A percentile compares a stretch with the other conserved stretches of the same genome.
Evolutionary conservation across 2,888 invertebrate species (phyloP).

Genomic region (Synanthedon myopaeformis): DNA sequence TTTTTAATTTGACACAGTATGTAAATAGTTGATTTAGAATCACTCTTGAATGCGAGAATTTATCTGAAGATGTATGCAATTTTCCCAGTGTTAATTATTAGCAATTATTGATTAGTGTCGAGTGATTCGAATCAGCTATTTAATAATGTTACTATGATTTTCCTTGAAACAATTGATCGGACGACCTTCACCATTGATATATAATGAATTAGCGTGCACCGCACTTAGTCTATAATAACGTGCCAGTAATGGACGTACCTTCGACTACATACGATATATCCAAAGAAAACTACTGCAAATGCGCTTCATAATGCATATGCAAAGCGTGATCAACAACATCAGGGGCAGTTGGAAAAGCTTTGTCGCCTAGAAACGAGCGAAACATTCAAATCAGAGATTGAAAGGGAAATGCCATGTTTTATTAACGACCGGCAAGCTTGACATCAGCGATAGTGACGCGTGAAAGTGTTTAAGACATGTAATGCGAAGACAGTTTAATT

Average conservation of each 20-base stretch:
- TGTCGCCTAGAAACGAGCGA: slow-evolving; percentile 70
- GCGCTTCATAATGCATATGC: slow-evolving; percentile 73
- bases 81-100: neutral
- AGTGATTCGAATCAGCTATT: slow-evolving; percentile 2
- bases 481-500: too few relatives aligned
- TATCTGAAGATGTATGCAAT: neutral
- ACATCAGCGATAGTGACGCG: neutral
- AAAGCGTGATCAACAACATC: slow-evolving; percentile 73
- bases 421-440: slow-evolving; percentile 18
- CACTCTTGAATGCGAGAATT: neutral
- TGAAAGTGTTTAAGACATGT: neutral
- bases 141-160: slow-evolving; percentile 1
- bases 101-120: neutral
- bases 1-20: neutral
- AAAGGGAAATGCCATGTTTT: slow-evolving; percentile 23
- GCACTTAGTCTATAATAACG: slow-evolving; percentile 44
- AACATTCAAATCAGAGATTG: slow-evolving; percentile 52
- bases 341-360: slow-evolving; percentile 70
- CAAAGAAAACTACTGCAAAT: slow-evolving; percentile 73
- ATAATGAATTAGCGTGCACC: slow-evolving; percentile 39
- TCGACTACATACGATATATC: slow-evolving; percentile 71
- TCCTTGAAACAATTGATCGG: slow-evolving; percentile 6
- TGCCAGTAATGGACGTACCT: slow-evolving; percentile 70
- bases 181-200: slow-evolving; percentile 40
- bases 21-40: neutral